Base-by-base conservation (phyloP, 2,113 vertebrate genomes). In the Myxocyprinus asiaticus region DNA sequence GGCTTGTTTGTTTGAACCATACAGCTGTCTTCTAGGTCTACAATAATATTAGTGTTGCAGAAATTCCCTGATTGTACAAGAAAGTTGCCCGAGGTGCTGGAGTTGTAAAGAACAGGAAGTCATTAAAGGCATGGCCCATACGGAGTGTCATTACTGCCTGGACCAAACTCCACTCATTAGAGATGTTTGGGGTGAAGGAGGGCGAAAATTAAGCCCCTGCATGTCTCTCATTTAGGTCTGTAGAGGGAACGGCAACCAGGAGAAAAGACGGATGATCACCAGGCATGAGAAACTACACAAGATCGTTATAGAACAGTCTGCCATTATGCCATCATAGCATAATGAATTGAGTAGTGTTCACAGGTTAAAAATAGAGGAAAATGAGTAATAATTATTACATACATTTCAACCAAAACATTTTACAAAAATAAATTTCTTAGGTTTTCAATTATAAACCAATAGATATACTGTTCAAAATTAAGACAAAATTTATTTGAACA, bases 31-130 rank as follows among this genome's bases (percentile, higher is more conserved):
- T 80, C 66, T 56, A 67, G 42, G 55, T 69, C 58, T 69, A 81
- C 74, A 81, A 72, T 53, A 76, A 68, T 55, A 67, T 67, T 62
- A 82, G 71, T 77, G 76, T 77, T 67, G 70, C 73, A 80, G 82
- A 82, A 90, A 86, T 85, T 74, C 85, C 87, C 85, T 70, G 84
- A 73, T 89, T 88, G 88, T 89, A 78, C 65, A 73, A 81, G n/a
- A 74, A 71, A 84, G 69, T 88, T 82, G 86, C 78, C 78, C 70
- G 69, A 78, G 84, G 86, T 85, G 78, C 76, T 90, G 86, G 56
- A 88, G 91, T 89, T 85, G 86, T 92, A 91, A 93, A 91, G 87
- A 89, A 88, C 93, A 93, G 93, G 93, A 94, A 93, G 87, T 90
- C 89, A 90, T 93, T 92, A 93, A 93, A 91, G 85, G 69, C 75